Percentiles rank a stretch among this genome's conserved stretches.
phyloP scores from a whole-genome alignment of 1,140 invertebrate genomes.

The Papilio dardanus region DNA sequence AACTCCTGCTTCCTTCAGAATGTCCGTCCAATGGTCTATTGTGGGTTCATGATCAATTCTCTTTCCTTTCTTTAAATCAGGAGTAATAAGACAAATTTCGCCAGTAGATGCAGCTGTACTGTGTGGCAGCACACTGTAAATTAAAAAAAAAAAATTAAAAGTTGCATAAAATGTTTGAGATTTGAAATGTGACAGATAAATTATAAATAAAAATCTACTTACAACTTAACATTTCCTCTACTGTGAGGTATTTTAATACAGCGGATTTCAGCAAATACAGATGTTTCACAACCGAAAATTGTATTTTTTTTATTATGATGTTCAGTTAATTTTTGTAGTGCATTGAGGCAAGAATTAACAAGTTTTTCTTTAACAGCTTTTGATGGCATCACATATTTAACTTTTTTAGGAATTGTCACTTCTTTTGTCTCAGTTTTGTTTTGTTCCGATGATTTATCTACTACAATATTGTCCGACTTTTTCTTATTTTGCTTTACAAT shows the following conservation, averaged over 20 bases:
- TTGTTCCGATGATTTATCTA: slow-evolving; percentile 37
- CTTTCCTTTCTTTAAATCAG: slow-evolving; percentile 80
- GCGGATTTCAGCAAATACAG: slow-evolving; percentile 72
- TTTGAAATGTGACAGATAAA: too few relatives aligned
- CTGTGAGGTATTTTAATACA: slow-evolving; percentile 72
- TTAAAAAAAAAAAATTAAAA: slow-evolving; percentile 21
- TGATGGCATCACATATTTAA: slow-evolving; percentile 66
- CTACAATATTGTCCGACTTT: slow-evolving; percentile 24
- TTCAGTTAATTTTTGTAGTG: slow-evolving; percentile 59
- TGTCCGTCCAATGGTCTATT: slow-evolving; percentile 83
- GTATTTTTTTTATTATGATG: slow-evolving; percentile 64
- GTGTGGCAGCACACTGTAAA: slow-evolving; percentile 68
- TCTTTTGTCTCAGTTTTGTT: slow-evolving; percentile 12
- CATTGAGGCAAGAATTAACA: slow-evolving; percentile 57
- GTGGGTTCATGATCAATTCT: slow-evolving; percentile 84
- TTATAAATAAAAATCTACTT: slow-evolving; percentile 46
- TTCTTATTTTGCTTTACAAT: slow-evolving; percentile 36
- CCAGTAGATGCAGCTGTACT: slow-evolving; percentile 68
- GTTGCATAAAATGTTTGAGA: too few relatives aligned
- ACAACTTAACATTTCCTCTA: slow-evolving; percentile 69
- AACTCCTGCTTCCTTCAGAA: slow-evolving; percentile 79
- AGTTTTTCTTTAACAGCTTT: slow-evolving; percentile 56
- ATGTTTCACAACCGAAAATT: slow-evolving; percentile 70
- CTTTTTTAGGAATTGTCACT: slow-evolving; percentile 41
- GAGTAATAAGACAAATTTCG: slow-evolving; percentile 83